Conservation (phyloP, 1,140 invertebrate species). For the Hyposmocoma kahamanoa region DNA sequence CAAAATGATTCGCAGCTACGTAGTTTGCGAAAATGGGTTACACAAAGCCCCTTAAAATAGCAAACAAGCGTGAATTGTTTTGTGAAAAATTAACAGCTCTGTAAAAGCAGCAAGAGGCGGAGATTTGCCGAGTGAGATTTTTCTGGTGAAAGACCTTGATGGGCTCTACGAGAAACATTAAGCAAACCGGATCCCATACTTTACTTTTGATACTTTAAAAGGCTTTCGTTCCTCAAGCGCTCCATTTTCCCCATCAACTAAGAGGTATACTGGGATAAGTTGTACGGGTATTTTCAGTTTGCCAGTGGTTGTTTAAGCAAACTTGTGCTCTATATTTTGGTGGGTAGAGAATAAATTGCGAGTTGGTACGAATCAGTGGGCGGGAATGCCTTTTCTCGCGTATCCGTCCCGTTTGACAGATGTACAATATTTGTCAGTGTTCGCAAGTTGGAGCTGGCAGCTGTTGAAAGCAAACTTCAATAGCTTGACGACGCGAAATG, state of each 20-base stretch:
- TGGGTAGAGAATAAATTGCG: neutral
- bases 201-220: conserved; percentile 12
- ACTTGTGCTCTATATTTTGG: neutral
- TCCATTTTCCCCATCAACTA: conserved; percentile 15
- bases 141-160: too few relatives aligned
- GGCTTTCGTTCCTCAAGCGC: conserved; percentile 12
- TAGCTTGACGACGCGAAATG: conserved; percentile 31
- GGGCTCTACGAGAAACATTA: neutral
- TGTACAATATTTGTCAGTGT: conserved; percentile 44
- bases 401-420: conserved; percentile 40
- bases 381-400: neutral
- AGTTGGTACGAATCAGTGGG: neutral
- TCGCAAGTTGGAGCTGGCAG: conserved; percentile 22
- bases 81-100: neutral
- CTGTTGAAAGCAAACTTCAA: conserved; percentile 41
- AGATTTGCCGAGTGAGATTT: neutral
- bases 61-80: neutral
- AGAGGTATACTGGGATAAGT: neutral
- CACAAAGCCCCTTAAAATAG: neutral
- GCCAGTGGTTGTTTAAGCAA: neutral
- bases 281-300: neutral
- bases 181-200: neutral
- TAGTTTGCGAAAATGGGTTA: neutral
- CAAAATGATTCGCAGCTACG: neutral
- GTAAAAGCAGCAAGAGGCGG: neutral